Conservation (phyloP, 2,888 invertebrate species). For the Boloria selene region DNA sequence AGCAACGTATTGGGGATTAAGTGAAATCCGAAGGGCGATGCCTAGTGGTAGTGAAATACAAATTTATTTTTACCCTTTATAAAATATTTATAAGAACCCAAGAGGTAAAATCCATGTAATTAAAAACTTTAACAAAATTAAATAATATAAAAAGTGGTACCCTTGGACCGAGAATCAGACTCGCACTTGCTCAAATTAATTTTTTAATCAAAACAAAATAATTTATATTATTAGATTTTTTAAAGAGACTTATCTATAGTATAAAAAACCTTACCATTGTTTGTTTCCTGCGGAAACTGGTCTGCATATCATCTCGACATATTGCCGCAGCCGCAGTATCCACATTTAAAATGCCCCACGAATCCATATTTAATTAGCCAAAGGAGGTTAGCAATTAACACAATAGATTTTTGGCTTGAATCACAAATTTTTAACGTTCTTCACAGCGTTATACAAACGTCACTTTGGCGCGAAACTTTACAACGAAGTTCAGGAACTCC, state of each 20-base stretch:
- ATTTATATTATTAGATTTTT: too few relatives aligned
- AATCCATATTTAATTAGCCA: constrained; percentile 82
- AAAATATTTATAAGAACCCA: too few relatives aligned
- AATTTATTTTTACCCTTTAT: too few relatives aligned
- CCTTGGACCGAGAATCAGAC: too few relatives aligned
- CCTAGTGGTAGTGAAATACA: too few relatives aligned
- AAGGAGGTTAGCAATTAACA: constrained; percentile 42
- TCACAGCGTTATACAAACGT: constrained; percentile 51
- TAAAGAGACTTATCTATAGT: not conserved
- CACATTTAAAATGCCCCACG: constrained; percentile 87
- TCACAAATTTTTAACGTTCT: constrained; percentile 37
- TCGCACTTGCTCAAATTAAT: too few relatives aligned
- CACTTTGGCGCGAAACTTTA: constrained; percentile 55
- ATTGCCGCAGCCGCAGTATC: constrained; percentile 85
- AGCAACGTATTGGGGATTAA: too few relatives aligned
- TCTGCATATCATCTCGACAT: constrained; percentile 85
- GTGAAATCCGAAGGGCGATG: too few relatives aligned
- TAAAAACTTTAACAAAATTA: too few relatives aligned
- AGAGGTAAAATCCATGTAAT: too few relatives aligned
- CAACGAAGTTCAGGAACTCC: constrained; percentile 23
- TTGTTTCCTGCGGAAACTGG: constrained; percentile 77
- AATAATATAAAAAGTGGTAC: too few relatives aligned
- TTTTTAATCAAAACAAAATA: too few relatives aligned
- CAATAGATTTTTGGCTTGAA: constrained; percentile 40
- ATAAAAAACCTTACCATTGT: constrained; percentile 54